Evolutionary conservation across 2,797 vertebrate species (phyloP).

Genomic region (Notamacropus eugenii): DNA sequence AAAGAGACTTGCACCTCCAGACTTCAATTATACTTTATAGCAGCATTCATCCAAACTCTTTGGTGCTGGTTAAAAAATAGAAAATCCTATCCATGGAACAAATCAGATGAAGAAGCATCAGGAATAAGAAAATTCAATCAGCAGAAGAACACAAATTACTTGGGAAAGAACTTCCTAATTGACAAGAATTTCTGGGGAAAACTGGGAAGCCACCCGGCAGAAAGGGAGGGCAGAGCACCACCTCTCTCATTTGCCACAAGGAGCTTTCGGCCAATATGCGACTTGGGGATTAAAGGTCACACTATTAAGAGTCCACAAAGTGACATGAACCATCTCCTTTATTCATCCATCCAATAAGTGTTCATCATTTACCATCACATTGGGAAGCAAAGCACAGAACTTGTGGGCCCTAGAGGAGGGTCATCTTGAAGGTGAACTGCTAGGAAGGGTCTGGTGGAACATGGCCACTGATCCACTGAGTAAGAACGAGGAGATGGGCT

Average conservation of each 20-base stretch:
- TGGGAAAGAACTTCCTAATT: background rate
- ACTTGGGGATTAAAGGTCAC: background rate
- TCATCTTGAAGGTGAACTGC: background rate
- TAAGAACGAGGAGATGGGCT: no score
- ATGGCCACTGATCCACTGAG: fast-evolving
- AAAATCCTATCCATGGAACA: background rate
- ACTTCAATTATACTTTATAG: background rate
- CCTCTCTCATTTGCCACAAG: background rate
- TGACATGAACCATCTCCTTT: background rate
- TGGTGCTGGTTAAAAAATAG: background rate
- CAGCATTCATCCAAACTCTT: background rate
- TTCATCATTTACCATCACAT: background rate
- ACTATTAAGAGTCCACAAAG: background rate
- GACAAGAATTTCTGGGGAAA: background rate
- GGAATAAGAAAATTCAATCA: background rate
- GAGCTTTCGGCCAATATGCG: background rate
- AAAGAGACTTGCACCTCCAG: background rate
- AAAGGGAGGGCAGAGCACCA: background rate
- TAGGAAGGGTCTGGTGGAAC: background rate
- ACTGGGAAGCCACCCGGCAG: background rate
- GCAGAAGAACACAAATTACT: background rate
- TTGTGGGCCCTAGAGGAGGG: background rate
- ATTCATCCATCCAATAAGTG: background rate
- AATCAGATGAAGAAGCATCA: background rate
- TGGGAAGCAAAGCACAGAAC: background rate